phyloP scores from a whole-genome alignment of 2,888 invertebrate species.

The Sclerodermus sp. region DNA sequence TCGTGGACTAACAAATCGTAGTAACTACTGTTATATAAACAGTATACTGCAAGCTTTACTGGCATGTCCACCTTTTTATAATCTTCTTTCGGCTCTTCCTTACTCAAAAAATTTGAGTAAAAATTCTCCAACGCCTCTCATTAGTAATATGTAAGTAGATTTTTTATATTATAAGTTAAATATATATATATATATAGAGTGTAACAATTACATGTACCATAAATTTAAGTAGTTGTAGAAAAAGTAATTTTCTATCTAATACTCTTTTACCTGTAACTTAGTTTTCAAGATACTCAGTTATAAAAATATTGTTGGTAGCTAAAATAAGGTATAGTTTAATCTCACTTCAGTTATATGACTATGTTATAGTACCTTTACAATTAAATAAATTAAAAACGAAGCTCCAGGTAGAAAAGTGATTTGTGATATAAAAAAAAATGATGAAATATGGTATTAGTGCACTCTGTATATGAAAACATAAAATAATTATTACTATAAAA shows the following conservation, averaged over 20 bases:
- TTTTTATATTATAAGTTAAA: not conserved
- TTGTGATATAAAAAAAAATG: too few relatives aligned
- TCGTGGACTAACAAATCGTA: slow-evolving; percentile 87
- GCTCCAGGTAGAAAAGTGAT: too few relatives aligned
- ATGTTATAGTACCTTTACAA: not conserved
- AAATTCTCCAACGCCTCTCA: slow-evolving; percentile 73
- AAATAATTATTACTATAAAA: too few relatives aligned
- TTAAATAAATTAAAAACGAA: not conserved
- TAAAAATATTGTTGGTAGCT: too few relatives aligned
- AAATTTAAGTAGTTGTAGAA: too few relatives aligned
- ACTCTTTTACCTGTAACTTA: too few relatives aligned
- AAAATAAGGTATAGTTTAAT: not conserved
- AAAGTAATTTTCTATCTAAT: too few relatives aligned
- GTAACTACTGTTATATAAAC: slow-evolving; percentile 96
- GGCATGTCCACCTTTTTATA: slow-evolving; percentile 94
- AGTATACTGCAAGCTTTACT: slow-evolving; percentile 91
- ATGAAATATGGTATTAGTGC: too few relatives aligned
- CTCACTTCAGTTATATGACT: not conserved
- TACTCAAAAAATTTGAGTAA: slow-evolving; percentile 62
- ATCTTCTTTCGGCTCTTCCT: slow-evolving; percentile 80
- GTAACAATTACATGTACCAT: not conserved
- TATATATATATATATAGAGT: not conserved
- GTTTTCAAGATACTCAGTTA: not conserved
- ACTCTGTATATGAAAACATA: too few relatives aligned
- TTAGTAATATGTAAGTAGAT: slow-evolving; percentile 91